phyloP scores from a whole-genome alignment of 2,888 invertebrate genomes.

The Trisateles emortualis region DNA sequence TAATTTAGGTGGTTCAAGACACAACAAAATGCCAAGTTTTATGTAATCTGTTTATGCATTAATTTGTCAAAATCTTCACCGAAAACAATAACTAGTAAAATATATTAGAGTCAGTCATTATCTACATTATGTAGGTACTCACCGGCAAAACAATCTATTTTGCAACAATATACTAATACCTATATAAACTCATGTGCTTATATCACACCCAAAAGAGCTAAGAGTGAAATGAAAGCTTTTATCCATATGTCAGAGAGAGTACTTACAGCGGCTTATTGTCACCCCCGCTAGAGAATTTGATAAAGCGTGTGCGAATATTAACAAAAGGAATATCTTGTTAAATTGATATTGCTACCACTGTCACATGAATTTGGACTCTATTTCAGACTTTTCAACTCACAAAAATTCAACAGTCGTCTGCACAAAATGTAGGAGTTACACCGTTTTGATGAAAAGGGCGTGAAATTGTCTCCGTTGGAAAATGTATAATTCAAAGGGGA shows the following conservation, averaged over 20 bases:
- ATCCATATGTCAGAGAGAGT: slow-evolving; percentile 87
- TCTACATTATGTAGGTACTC: slow-evolving; percentile 1
- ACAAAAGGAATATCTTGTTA: slow-evolving; percentile 88
- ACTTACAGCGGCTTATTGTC: slow-evolving; percentile 87
- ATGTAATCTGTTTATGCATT: slow-evolving; percentile 45
- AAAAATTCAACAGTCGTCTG: slow-evolving; percentile 64
- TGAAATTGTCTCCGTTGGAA: slow-evolving; percentile 87
- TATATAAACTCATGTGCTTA: slow-evolving; percentile 53
- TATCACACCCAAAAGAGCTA: slow-evolving; percentile 81
- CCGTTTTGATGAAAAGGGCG: slow-evolving; percentile 70
- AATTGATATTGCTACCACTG: slow-evolving; percentile 78
- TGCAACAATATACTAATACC: slow-evolving; percentile 23
- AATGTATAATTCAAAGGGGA: slow-evolving; percentile 87
- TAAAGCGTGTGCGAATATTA: slow-evolving; percentile 88
- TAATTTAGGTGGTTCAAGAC: not conserved
- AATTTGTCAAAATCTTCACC: slow-evolving; percentile 8
- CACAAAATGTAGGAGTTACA: slow-evolving; percentile 58
- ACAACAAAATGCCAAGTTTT: slow-evolving; percentile 34
- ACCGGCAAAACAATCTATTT: slow-evolving; percentile 5
- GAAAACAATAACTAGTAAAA: not conserved
- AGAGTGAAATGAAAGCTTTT: slow-evolving; percentile 87
- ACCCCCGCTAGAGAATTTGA: slow-evolving; percentile 87
- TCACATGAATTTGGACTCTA: slow-evolving; percentile 67
- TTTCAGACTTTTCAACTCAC: slow-evolving; percentile 27
- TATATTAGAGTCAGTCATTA: not conserved